These are phyloP conservation scores for Anguilla marmorata DNA, from an alignment of 2,797 vertebrate species.

Conservation along the genomic window DNA sequence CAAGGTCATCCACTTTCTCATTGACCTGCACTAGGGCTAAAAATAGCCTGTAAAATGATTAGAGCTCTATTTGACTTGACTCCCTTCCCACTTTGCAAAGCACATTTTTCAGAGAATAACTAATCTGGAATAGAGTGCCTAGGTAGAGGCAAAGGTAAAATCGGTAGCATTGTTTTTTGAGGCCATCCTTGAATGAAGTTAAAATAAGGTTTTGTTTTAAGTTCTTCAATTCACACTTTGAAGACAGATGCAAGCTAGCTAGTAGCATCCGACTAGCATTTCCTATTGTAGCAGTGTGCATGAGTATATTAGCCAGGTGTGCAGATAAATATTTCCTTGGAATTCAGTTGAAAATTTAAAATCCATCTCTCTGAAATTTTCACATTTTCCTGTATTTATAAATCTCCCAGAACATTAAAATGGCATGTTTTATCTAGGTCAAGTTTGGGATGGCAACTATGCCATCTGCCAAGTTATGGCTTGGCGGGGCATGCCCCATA, in stretches of 20 bases:
- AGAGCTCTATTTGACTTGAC: slow-evolving; percentile 24
- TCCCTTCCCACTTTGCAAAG: background rate
- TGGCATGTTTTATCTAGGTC: no score
- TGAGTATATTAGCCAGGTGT: background rate
- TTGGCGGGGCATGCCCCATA: no score
- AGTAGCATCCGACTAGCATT: background rate
- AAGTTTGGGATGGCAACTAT: no score
- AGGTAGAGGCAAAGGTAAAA: background rate
- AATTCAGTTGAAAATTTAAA: background rate
- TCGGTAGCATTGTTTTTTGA: background rate
- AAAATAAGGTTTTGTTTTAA: background rate
- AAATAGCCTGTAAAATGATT: slow-evolving; percentile 37
- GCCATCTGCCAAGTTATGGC: no score
- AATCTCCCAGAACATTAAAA: background rate
- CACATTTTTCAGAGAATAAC: background rate
- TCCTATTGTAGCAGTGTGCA: background rate
- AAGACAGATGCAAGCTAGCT: background rate
- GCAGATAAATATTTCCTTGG: background rate
- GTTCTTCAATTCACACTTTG: background rate
- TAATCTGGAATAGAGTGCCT: background rate
- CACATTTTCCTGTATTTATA: background rate
- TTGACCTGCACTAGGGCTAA: slow-evolving; percentile 24
- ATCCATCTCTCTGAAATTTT: background rate
- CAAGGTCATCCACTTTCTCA: slow-evolving; percentile 29
- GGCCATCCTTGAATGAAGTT: background rate